These are phyloP conservation scores for Hoplodrina blanda DNA, from an alignment of 2,888 invertebrate species.

Conservation along the genomic window DNA sequence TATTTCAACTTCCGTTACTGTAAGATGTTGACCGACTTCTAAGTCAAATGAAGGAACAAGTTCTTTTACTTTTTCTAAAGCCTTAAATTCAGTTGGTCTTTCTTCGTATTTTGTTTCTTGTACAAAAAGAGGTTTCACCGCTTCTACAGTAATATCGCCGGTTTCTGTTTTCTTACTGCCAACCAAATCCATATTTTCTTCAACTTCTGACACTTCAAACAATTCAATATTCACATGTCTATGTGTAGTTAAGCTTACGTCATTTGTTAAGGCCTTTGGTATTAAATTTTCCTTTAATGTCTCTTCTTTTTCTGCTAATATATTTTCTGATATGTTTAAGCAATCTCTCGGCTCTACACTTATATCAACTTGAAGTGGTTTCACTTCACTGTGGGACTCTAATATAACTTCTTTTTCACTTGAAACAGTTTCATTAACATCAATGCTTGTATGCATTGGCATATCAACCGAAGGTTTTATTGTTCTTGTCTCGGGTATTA, in stretches of 20 bases:
- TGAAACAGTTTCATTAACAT: constrained; percentile 73
- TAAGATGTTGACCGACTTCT: constrained; percentile 83
- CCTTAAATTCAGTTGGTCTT: constrained; percentile 68
- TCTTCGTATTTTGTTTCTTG: constrained; percentile 88
- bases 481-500: constrained; percentile 63
- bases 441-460: constrained; percentile 67
- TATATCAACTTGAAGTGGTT: constrained; percentile 79
- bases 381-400: constrained; percentile 61
- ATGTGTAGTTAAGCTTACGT: constrained; percentile 68
- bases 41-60: constrained; percentile 67
- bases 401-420: constrained; percentile 75
- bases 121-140: constrained; percentile 74
- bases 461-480: constrained; percentile 68
- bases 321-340: constrained; percentile 73
- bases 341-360: constrained; percentile 83
- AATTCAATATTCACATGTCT: constrained; percentile 76
- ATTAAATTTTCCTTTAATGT: constrained; percentile 59
- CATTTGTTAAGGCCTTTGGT: constrained; percentile 67
- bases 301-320: constrained; percentile 76
- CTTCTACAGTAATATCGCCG: constrained; percentile 68
- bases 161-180: constrained; percentile 62
- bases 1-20: constrained; percentile 87
- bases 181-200: constrained; percentile 63
- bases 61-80: constrained; percentile 58
- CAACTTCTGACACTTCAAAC: constrained; percentile 72